These are phyloP conservation scores for Dryocosmus kuriphilus DNA, from an alignment of 2,888 invertebrate genomes.

Conservation along the genomic window DNA sequence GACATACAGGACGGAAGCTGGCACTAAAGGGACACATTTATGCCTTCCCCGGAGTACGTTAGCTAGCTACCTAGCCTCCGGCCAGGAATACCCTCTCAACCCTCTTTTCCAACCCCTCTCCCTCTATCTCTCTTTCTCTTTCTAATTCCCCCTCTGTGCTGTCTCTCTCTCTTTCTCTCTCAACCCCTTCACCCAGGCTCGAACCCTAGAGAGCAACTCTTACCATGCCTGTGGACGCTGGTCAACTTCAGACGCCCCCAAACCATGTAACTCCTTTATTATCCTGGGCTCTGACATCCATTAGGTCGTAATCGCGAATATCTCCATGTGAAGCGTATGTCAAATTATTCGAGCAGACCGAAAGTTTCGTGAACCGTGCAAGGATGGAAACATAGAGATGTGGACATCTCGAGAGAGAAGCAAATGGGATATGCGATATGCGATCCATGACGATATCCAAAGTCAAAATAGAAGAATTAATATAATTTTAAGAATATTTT, in stretches of 20 bases:
- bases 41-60: conserved; percentile 61
- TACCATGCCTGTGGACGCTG: conserved; percentile 47
- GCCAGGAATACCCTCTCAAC: conserved; percentile 22
- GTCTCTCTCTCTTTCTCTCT: conserved; percentile 45
- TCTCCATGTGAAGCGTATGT: conserved; percentile 44
- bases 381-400: background rate
- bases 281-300: conserved; percentile 48
- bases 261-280: conserved; percentile 55
- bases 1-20: conserved; percentile 59
- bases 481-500: background rate
- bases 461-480: background rate
- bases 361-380: conserved; percentile 3
- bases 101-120: conserved; percentile 40
- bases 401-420: conserved; percentile 28
- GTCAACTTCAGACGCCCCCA: conserved; percentile 57
- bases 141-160: too few species aligned
- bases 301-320: conserved; percentile 51
- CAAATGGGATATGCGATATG: conserved; percentile 37
- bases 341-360: conserved; percentile 14
- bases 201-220: conserved; percentile 49
- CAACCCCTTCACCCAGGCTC: conserved; percentile 43
- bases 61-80: conserved; percentile 56
- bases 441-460: background rate
- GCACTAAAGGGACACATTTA: conserved; percentile 67
- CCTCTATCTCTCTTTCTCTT: conserved; percentile 42